These are phyloP conservation scores for Scartelaos histophorus DNA, from an alignment of 2,113 vertebrate species.

Conservation along the genomic window DNA sequence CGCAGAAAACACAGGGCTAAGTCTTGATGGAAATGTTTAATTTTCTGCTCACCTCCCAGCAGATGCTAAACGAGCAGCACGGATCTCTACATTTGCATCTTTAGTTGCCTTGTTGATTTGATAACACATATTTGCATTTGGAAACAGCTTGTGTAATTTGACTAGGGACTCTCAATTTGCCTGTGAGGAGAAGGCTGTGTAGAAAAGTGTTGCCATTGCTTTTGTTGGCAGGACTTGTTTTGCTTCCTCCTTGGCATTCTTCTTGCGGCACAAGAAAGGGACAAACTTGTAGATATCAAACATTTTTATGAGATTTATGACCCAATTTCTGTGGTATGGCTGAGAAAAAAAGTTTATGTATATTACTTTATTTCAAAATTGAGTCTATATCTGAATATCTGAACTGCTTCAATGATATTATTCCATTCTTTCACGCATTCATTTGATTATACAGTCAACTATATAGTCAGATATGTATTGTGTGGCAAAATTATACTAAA, in stretches of 20 bases:
- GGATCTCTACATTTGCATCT: constrained; percentile 70
- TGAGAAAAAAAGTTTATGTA: not conserved
- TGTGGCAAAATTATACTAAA: too few species aligned
- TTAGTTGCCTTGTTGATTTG: constrained; percentile 73
- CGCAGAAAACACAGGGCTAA: constrained; percentile 42
- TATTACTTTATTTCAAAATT: not conserved
- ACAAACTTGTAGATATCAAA: constrained; percentile 20
- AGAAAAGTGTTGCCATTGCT: constrained; percentile 60
- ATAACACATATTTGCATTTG: constrained; percentile 71
- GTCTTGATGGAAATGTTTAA: constrained; percentile 70
- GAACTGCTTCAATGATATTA: too few species aligned
- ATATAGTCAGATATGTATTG: too few species aligned
- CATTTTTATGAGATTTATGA: not conserved
- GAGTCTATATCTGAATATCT: too few species aligned
- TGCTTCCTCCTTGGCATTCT: constrained; percentile 34
- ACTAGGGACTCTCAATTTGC: constrained; percentile 81
- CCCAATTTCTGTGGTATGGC: not conserved
- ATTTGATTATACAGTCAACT: too few species aligned
- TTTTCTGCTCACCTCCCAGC: constrained; percentile 60
- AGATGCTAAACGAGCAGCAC: constrained; percentile 67
- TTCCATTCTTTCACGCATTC: too few species aligned
- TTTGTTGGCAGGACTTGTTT: constrained; percentile 33
- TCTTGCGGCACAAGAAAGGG: constrained; percentile 29
- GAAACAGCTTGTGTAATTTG: constrained; percentile 73
- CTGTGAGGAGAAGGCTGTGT: constrained; percentile 77